A percentile compares a stretch with the other conserved stretches of the same genome.
Conservation (phyloP, 1,140 invertebrate genomes). For the Drosophila insularis region DNA sequence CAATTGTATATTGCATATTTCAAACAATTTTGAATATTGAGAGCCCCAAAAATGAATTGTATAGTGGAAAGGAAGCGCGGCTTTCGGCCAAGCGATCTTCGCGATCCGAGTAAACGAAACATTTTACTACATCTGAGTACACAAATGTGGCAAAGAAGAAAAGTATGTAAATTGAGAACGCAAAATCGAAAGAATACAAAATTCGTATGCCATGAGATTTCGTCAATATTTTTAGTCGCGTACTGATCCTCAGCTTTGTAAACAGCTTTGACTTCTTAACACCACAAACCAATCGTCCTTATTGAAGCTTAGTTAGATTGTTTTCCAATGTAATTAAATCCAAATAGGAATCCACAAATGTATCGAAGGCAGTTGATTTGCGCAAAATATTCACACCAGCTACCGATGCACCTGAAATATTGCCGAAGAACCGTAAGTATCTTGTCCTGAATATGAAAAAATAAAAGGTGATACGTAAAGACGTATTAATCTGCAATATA, state of each 20-base stretch:
- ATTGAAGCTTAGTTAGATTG: constrained; percentile 25
- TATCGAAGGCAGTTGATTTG: constrained; percentile 87
- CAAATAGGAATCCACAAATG: constrained; percentile 82
- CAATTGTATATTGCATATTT: constrained; percentile 9
- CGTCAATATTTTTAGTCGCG: not conserved
- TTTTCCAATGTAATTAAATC: constrained; percentile 28
- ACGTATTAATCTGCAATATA: constrained; percentile 1
- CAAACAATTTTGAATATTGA: not conserved
- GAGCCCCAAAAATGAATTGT: constrained; percentile 39
- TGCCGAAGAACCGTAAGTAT: constrained; percentile 87
- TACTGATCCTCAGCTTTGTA: constrained; percentile 8
- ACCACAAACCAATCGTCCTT: not conserved
- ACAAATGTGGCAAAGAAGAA: constrained; percentile 73
- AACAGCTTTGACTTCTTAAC: constrained; percentile 4
- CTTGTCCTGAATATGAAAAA: not conserved
- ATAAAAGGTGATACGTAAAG: constrained; percentile 76
- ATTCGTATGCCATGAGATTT: not conserved
- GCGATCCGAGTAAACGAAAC: constrained; percentile 90
- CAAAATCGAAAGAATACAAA: not conserved
- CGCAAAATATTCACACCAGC: constrained; percentile 94
- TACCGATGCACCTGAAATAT: constrained; percentile 87
- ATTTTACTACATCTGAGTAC: constrained; percentile 90
- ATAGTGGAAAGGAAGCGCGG: constrained; percentile 85
- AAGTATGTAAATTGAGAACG: constrained; percentile 46
- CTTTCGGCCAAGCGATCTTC: constrained; percentile 92